These are phyloP conservation scores for Pleuronectes platessa DNA, from an alignment of 2,113 vertebrate genomes.

Conservation along the genomic window DNA sequence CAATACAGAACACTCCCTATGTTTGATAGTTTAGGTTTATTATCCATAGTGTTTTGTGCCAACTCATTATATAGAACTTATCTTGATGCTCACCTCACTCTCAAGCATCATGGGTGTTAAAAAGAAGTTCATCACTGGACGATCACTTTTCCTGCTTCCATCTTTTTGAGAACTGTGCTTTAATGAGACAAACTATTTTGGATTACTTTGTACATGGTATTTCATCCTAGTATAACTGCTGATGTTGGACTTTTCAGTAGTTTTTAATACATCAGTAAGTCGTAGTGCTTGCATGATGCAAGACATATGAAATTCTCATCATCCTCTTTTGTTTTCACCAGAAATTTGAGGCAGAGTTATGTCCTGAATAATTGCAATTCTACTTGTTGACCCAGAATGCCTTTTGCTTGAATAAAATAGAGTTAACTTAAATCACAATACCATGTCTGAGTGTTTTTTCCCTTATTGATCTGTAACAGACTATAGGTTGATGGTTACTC, in stretches of 20 bases:
- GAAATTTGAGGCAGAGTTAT: conserved; percentile 13
- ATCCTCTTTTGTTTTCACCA: neutral
- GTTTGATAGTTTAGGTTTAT: conserved; percentile 40
- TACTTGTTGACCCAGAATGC: conserved; percentile 48
- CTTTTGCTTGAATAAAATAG: conserved; percentile 71
- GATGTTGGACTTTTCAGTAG: neutral
- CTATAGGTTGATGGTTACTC: neutral
- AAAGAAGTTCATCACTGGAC: conserved; percentile 48
- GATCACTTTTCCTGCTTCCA: conserved; percentile 29
- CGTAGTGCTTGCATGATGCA: neutral
- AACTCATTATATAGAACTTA: conserved; percentile 33
- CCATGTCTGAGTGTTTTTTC: neutral
- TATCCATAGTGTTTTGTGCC: conserved; percentile 27
- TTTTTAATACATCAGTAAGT: neutral
- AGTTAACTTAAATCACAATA: conserved; percentile 38
- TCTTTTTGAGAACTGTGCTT: conserved; percentile 21
- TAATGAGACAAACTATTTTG: conserved; percentile 1
- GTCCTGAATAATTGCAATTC: conserved; percentile 58
- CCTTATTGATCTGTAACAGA: neutral
- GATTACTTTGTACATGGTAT: conserved; percentile 21
- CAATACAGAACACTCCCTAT: conserved; percentile 6
- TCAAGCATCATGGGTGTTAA: conserved; percentile 17
- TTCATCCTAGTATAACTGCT: neutral
- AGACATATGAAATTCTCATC: conserved; percentile 1
- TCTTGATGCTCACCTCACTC: conserved; percentile 27